These are phyloP conservation scores for Pelvicachromis taeniatus DNA, from an alignment of 2,113 vertebrate species.

Conservation along the genomic window DNA sequence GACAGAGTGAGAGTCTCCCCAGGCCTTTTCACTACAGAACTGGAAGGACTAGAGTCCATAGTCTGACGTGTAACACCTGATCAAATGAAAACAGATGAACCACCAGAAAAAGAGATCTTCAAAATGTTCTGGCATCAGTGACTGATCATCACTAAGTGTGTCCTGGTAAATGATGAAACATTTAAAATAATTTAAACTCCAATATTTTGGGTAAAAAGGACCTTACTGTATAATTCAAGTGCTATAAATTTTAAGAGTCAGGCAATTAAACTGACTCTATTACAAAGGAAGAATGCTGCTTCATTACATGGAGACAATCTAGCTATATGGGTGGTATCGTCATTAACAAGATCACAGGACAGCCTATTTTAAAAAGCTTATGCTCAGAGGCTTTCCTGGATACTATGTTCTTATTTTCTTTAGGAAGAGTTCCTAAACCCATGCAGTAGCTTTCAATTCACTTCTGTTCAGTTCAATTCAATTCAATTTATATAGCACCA, in stretches of 20 bases:
- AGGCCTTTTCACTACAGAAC: slow-evolving; percentile 13
- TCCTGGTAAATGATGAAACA: accelerated
- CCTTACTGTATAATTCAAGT: accelerated
- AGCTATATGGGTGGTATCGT: background rate
- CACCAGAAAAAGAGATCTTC: accelerated
- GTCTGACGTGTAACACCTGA: background rate
- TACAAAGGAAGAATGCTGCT: accelerated
- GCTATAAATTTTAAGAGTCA: background rate
- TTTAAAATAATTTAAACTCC: background rate
- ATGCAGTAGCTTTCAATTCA: accelerated
- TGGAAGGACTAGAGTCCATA: slow-evolving; percentile 33
- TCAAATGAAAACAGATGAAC: background rate
- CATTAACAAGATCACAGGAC: background rate
- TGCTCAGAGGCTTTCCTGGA: background rate
- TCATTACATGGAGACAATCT: accelerated
- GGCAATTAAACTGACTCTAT: background rate
- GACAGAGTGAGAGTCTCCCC: slow-evolving; percentile 29
- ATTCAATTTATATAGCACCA: background rate
- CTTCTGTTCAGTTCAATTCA: no score
- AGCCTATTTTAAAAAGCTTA: background rate
- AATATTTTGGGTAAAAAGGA: accelerated
- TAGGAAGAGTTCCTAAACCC: background rate
- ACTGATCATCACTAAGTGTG: accelerated
- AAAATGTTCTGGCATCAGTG: background rate
- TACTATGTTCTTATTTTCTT: background rate